Evolutionary conservation across 2,888 invertebrate species (phyloP).

Genomic region (Ormyrus thymus): DNA sequence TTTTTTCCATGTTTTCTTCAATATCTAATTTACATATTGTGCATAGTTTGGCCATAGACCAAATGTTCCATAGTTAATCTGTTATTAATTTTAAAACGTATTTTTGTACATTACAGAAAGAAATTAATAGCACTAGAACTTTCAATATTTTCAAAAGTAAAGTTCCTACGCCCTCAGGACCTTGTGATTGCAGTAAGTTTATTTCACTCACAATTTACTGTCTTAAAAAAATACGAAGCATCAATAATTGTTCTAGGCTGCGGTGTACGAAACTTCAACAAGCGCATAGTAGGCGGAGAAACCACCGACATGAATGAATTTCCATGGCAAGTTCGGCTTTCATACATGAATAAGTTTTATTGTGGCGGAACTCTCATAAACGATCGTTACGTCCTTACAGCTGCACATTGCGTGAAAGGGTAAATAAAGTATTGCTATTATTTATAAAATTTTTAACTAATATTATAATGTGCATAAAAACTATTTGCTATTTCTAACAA

Average conservation of each 20-base stretch:
- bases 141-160: slow-evolving; percentile 22
- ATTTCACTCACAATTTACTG: background rate
- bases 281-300: slow-evolving; percentile 88
- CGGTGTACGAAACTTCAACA: slow-evolving; percentile 88
- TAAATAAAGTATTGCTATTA: slow-evolving; percentile 70
- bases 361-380: slow-evolving; percentile 93
- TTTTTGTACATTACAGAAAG: slow-evolving; percentile 17
- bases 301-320: slow-evolving; percentile 87
- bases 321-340: slow-evolving; percentile 92
- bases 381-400: slow-evolving; percentile 90
- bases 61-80: background rate
- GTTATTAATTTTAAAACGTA: background rate
- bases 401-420: slow-evolving; percentile 94
- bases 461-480: too few species aligned
- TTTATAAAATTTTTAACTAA: too few species aligned
- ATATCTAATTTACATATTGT: too few species aligned
- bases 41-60: too few species aligned
- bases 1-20: too few species aligned
- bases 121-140: slow-evolving; percentile 37
- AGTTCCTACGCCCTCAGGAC: background rate
- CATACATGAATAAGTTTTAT: slow-evolving; percentile 92
- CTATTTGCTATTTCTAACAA: too few species aligned
- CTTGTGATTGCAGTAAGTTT: slow-evolving; percentile 46
- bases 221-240: background rate
- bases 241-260: slow-evolving; percentile 78